Percentiles rank a stretch among this genome's conserved stretches.
Evolutionary conservation across 2,888 invertebrate genomes (phyloP).

Genomic region (Eurois occulta): DNA sequence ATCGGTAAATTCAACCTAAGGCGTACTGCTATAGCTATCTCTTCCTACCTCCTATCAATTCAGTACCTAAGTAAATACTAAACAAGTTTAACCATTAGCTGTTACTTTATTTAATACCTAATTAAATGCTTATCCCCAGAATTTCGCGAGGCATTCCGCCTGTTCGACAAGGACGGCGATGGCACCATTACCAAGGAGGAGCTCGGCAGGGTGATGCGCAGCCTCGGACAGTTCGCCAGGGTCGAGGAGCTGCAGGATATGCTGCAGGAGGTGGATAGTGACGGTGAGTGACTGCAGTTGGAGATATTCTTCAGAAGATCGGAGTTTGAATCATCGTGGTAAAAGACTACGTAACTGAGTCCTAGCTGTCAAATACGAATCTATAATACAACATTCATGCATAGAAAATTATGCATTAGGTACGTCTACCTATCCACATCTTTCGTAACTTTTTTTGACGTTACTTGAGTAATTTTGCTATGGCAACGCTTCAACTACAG

Average conservation of each 20-base stretch:
- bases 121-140: conserved; percentile 85
- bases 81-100: not conserved
- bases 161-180: conserved; percentile 97
- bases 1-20: not conserved
- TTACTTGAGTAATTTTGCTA: not conserved
- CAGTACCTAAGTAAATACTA: too few relatives aligned
- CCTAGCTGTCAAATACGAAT: not conserved
- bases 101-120: not conserved
- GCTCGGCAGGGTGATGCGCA: conserved; percentile 95
- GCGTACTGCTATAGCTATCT: too few relatives aligned
- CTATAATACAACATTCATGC: too few relatives aligned
- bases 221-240: conserved; percentile 96
- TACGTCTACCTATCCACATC: not conserved
- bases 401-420: not conserved
- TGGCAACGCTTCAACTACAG: not conserved
- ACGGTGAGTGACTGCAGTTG: conserved; percentile 88
- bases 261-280: conserved; percentile 95
- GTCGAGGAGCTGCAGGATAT: conserved; percentile 96
- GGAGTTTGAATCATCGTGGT: not conserved
- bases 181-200: conserved; percentile 97
- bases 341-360: not conserved
- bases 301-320: not conserved
- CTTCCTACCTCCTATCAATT: too few relatives aligned
- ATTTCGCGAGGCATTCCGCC: conserved; percentile 95
- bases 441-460: not conserved